phyloP scores from a whole-genome alignment of 2,797 vertebrate species.

The Rhyacichthys aspro region DNA sequence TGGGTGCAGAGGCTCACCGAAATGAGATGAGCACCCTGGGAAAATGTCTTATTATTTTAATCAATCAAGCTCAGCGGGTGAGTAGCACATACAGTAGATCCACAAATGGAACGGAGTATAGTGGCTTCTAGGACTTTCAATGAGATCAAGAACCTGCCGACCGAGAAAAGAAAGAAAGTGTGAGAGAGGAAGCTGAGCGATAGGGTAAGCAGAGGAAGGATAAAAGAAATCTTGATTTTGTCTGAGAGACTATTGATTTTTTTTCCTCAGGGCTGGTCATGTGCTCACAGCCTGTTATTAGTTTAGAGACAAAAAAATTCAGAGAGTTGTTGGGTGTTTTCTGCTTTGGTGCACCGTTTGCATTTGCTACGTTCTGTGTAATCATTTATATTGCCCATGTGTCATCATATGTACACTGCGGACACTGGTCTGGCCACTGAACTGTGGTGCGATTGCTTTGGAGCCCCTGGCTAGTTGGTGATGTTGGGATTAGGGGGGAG shows the following conservation, averaged over 20 bases:
- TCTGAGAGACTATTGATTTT: conserved; percentile 85
- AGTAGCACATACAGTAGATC: conserved; percentile 51
- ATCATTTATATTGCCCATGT: conserved; percentile 46
- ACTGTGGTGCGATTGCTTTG: conserved; percentile 46
- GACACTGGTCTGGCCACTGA: conserved; percentile 45
- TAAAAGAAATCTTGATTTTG: conserved; percentile 86
- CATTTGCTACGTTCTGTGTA: conserved; percentile 42
- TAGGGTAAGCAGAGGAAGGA: conserved; percentile 67
- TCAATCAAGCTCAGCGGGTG: conserved; percentile 65
- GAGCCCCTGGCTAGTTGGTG: conserved; percentile 70
- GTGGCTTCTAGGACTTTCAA: conserved; percentile 66
- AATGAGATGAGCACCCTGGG: conserved; percentile 62
- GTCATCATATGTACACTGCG: conserved; percentile 33
- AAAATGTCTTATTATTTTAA: conserved; percentile 77
- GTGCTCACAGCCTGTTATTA: conserved; percentile 81
- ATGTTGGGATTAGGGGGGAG: conserved; percentile 82
- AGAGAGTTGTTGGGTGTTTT: conserved; percentile 32
- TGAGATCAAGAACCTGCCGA: conserved; percentile 63
- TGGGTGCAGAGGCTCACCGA: conserved; percentile 37
- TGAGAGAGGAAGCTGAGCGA: conserved; percentile 42
- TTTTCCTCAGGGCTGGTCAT: conserved; percentile 78
- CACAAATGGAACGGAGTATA: conserved; percentile 42
- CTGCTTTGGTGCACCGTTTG: conserved; percentile 40
- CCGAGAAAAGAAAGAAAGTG: conserved; percentile 25
- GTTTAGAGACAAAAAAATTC: conserved; percentile 76